phyloP scores from a whole-genome alignment of 2,113 vertebrate species.

The Brienomyrus brachyistius region DNA sequence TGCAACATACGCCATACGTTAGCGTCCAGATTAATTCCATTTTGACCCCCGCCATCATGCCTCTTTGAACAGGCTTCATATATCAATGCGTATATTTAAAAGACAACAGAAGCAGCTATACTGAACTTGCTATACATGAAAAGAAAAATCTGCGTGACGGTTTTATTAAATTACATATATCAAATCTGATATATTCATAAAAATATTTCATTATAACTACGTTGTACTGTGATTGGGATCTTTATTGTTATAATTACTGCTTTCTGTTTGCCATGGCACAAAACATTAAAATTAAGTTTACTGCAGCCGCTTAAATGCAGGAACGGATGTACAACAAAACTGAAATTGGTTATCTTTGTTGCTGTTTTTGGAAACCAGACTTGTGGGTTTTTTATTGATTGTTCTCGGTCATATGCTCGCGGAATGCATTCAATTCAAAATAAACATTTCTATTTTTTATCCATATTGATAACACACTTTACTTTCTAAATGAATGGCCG shows the following conservation, averaged over 20 bases:
- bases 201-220: background rate
- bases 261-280: background rate
- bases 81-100: background rate
- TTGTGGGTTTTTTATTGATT: background rate
- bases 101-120: background rate
- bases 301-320: background rate
- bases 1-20: background rate
- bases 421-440: slow-evolving; percentile 9
- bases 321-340: background rate
- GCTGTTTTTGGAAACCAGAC: background rate
- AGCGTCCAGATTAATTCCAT: background rate
- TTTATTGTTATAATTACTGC: background rate
- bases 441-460: background rate
- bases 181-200: background rate
- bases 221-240: background rate
- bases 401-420: background rate
- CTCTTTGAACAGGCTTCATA: background rate
- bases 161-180: background rate
- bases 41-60: background rate
- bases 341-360: slow-evolving; percentile 6
- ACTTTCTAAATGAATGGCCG: background rate
- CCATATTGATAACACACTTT: background rate
- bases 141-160: background rate
- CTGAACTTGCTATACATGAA: background rate
- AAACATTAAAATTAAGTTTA: background rate